These are phyloP conservation scores for Baronia brevicornis DNA, from an alignment of 2,888 invertebrate genomes.

Conservation along the genomic window DNA sequence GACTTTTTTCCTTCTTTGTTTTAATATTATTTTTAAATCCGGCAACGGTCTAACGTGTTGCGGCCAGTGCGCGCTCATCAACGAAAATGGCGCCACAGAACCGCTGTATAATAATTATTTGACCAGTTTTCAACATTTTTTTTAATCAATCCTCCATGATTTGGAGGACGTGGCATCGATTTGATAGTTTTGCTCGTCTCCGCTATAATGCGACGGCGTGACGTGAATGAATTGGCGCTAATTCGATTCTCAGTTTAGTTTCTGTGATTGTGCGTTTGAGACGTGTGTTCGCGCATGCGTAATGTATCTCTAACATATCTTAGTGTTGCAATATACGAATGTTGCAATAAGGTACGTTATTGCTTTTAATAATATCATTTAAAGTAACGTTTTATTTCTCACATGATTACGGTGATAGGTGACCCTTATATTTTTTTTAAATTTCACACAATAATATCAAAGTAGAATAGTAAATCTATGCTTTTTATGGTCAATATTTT, in stretches of 20 bases:
- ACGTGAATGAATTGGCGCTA: slow-evolving; percentile 23
- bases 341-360: slow-evolving; percentile 16
- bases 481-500: too few relatives aligned
- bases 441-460: too few relatives aligned
- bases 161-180: slow-evolving; percentile 34
- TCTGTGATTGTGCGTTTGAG: slow-evolving; percentile 52
- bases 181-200: slow-evolving; percentile 27
- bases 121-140: slow-evolving; percentile 35
- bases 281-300: slow-evolving; percentile 37
- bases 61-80: slow-evolving; percentile 34
- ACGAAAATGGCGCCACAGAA: slow-evolving; percentile 40
- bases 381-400: too few relatives aligned
- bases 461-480: too few relatives aligned
- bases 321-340: slow-evolving; percentile 17
- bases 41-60: slow-evolving; percentile 57
- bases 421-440: too few relatives aligned
- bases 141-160: slow-evolving; percentile 40
- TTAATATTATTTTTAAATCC: slow-evolving; percentile 58
- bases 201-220: slow-evolving; percentile 14
- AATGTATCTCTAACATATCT: slow-evolving; percentile 18
- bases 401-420: too few relatives aligned
- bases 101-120: slow-evolving; percentile 27
- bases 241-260: slow-evolving; percentile 45
- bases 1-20: slow-evolving; percentile 38
- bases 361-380: slow-evolving; percentile 4